Evolutionary conservation across 1,140 invertebrate genomes (phyloP).

Genomic region (Tyrophagus putrescentiae): DNA sequence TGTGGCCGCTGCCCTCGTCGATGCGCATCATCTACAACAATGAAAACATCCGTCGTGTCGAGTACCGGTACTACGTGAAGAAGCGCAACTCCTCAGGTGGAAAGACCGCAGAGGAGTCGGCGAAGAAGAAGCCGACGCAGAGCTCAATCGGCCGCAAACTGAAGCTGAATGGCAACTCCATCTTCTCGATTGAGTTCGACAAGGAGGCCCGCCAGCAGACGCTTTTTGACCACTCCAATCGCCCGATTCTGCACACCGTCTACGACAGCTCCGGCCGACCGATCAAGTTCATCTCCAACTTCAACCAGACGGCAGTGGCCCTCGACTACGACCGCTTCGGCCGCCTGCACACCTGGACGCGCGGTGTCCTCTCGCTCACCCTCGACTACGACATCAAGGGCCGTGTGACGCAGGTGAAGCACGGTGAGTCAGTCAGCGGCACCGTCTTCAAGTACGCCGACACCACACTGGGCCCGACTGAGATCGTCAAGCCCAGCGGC

Average conservation of each 20-base stretch:
- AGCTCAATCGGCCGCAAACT: conserved; percentile 28
- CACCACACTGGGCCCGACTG: conserved; percentile 52
- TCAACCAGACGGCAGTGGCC: conserved; percentile 34
- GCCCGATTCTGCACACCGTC: conserved; percentile 62
- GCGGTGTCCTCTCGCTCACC: conserved; percentile 66
- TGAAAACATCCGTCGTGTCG: conserved; percentile 77
- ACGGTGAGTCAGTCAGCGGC: conserved; percentile 53
- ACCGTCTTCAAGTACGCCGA: conserved; percentile 65
- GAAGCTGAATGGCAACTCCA: conserved; percentile 46
- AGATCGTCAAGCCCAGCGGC: conserved; percentile 74
- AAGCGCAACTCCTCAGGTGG: conserved; percentile 27
- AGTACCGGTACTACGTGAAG: conserved; percentile 64
- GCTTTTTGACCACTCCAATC: conserved; percentile 65
- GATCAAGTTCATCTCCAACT: conserved; percentile 34
- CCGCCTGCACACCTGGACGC: conserved; percentile 73
- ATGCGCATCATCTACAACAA: conserved; percentile 72
- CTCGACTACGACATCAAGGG: conserved; percentile 75
- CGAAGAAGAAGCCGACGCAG: not conserved
- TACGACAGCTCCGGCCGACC: conserved; percentile 75
- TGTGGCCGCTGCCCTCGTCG: conserved; percentile 66
- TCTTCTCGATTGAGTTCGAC: conserved; percentile 77
- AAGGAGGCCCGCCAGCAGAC: conserved; percentile 69
- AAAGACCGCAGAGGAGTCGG: conserved; percentile 19
- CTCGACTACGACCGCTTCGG: conserved; percentile 49
- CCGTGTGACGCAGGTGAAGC: conserved; percentile 61